Evolutionary conservation across 2,797 vertebrate species (phyloP).

Genomic region (Eleutherodactylus coqui): DNA sequence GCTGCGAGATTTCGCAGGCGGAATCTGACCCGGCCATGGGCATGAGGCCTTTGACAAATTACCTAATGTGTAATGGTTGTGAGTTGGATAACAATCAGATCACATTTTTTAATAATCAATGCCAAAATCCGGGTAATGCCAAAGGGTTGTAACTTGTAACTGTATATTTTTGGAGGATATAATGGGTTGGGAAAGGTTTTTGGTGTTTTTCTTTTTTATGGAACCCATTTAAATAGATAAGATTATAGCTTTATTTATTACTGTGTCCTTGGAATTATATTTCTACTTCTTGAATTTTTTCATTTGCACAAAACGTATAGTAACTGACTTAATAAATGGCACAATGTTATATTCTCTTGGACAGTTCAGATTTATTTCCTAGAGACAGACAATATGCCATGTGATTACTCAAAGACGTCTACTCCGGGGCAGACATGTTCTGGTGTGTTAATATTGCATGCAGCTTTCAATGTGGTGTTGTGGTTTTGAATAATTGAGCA

Average conservation of each 20-base stretch:
- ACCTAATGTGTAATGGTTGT: no score
- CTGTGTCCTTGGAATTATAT: neutral
- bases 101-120: no score
- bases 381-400: neutral
- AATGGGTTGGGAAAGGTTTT: neutral
- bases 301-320: neutral
- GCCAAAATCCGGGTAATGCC: no score
- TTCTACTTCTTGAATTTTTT: neutral
- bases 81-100: no score
- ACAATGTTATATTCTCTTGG: no score
- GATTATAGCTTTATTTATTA: neutral
- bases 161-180: neutral
- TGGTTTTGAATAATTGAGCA: constrained; percentile 17
- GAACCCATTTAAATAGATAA: neutral
- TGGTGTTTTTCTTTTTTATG: neutral
- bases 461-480: neutral
- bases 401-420: neutral
- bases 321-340: neutral
- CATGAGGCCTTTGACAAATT: no score
- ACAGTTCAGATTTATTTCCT: neutral
- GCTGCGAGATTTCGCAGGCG: no score
- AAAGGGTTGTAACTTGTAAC: no score
- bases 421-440: neutral
- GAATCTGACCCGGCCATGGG: no score
- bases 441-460: constrained; percentile 1